Base-by-base conservation (phyloP, 1,140 invertebrate genomes). In the Drosophila ambigua region DNA sequence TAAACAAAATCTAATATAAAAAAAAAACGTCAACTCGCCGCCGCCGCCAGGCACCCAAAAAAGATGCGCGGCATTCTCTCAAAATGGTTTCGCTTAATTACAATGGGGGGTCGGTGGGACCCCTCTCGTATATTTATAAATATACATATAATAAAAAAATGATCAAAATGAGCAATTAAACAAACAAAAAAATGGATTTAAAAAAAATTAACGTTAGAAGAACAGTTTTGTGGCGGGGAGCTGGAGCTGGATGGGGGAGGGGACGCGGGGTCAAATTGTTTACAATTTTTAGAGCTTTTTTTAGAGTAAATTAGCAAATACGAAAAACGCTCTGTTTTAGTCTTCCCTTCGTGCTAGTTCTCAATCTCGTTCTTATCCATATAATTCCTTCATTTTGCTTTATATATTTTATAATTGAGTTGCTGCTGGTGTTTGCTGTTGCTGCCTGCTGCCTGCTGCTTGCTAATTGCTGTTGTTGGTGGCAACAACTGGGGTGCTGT, bases 381-480 rank as follows among this genome's bases (percentile, higher is more conserved):
- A 46, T 13, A 46, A 13, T 48, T 58, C n/a, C 9, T 28, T n/a
- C 23, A 28, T 44, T 39, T 11, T 61, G 35, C 16, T 51, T n/a
- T 31, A 48, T 48, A 11, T 58, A 11, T 35, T 8, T 31, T 26
- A 4, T 72, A 61, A 48, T 72, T 72, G 55, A 72, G 68, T 73
- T 51, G 57, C 53, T 16, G n/a, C 2, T 16, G 13, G 11, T 51
- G 26, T 35, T 11, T 24, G 43, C 43, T 49, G 52, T 11, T 15
- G 54, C 28, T 64, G 35, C 13, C 62, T 41, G 31, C 26, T 11
- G 24, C 28, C n/a, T 15, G 54, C 28, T 64, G 35, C 16, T 72
- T 41, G 31, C 72, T 74, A 74, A 65, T 74, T 62, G 63, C 76
- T 84, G 89, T 82, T 84, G 72, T 74, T 80, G 71, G 77, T 79